Conservation (phyloP, 1,140 invertebrate genomes). For the Hyles euphorbiae region DNA sequence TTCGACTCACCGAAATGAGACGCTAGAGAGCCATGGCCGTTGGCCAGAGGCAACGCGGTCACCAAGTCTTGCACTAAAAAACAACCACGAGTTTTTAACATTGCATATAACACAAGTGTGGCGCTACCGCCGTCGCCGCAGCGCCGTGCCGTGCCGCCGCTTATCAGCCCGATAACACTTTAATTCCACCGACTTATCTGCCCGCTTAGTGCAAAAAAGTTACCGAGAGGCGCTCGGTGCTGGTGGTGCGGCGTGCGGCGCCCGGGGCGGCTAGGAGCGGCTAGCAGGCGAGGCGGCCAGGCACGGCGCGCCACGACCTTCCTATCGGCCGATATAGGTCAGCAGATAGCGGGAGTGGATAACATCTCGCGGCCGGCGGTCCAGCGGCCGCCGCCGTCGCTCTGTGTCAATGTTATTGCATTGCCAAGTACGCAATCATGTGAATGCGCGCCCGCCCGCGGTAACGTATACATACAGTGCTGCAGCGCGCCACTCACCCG, state of each 20-base stretch:
- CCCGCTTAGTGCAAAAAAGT: slow-evolving; percentile 6
- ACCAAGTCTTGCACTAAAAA: slow-evolving; percentile 76
- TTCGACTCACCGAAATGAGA: slow-evolving; percentile 75
- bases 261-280: too few species aligned
- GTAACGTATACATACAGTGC: slow-evolving; percentile 28
- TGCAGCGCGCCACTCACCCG: slow-evolving; percentile 78
- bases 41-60: slow-evolving; percentile 74
- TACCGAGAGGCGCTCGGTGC: not conserved
- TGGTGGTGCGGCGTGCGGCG: too few species aligned
- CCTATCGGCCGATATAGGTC: slow-evolving; percentile 40
- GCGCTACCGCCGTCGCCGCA: slow-evolving; percentile 21
- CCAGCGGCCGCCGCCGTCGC: slow-evolving; percentile 44
- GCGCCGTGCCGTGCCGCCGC: slow-evolving; percentile 5
- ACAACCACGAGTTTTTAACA: slow-evolving; percentile 72
- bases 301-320: slow-evolving; percentile 1
- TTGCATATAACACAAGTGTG: slow-evolving; percentile 46
- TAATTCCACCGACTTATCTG: slow-evolving; percentile 17
- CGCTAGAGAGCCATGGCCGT: slow-evolving; percentile 73
- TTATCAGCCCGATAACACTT: slow-evolving; percentile 9
- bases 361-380: slow-evolving; percentile 65
- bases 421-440: slow-evolving; percentile 66
- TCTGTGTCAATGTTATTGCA: slow-evolving; percentile 67
- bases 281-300: too few species aligned
- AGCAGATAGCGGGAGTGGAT: slow-evolving; percentile 60
- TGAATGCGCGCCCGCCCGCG: slow-evolving; percentile 21